Percentiles rank a stretch among this genome's conserved stretches.
Evolutionary conservation across 2,113 vertebrate genomes (phyloP).

Genomic region (human): GRCh38 chr12:119736501-119737000

Average conservation of each 20-base stretch:
- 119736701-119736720: background rate
- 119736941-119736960: background rate
- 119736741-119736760: background rate
- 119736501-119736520: background rate
- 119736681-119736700: too few relatives aligned
- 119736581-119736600: background rate
- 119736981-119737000: background rate
- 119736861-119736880: background rate
- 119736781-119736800: background rate
- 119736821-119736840: background rate
- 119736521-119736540: background rate
- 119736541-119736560: conserved; percentile 29
- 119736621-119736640: background rate
- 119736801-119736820: background rate
- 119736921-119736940: background rate
- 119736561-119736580: background rate
- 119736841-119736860: background rate
- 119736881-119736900: background rate
- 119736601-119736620: background rate
- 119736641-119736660: background rate
- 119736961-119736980: background rate
- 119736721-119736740: background rate
- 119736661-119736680: background rate
- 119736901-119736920: background rate
- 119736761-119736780: background rate